A percentile compares a stretch with the other conserved stretches of the same genome.
Conservation (phyloP, 2,113 vertebrate genomes). For the Aspidoscelis tigris region DNA sequence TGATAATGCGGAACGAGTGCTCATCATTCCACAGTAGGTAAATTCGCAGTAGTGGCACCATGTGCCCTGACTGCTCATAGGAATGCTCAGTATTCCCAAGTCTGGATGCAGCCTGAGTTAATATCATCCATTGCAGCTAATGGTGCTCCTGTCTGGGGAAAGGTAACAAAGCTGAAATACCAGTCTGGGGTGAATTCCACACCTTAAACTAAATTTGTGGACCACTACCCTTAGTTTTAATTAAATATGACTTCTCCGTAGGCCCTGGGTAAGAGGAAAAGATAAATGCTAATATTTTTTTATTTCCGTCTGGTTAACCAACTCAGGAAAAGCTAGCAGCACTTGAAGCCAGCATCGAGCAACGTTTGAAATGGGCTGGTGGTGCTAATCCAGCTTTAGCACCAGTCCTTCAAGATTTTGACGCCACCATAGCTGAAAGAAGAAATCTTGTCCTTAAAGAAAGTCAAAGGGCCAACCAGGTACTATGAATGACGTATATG, state of each 20-base stretch:
- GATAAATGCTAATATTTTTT: background rate
- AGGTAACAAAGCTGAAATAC: too few relatives aligned
- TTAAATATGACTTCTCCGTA: background rate
- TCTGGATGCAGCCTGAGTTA: too few relatives aligned
- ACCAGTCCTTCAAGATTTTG: slow-evolving; percentile 97
- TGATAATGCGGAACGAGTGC: too few relatives aligned
- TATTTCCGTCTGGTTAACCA: background rate
- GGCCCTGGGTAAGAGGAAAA: background rate
- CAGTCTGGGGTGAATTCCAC: too few relatives aligned
- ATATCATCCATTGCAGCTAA: too few relatives aligned
- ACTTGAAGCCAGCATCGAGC: slow-evolving; percentile 97
- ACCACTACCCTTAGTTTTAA: background rate
- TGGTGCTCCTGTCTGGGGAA: too few relatives aligned
- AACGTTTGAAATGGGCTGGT: slow-evolving; percentile 97
- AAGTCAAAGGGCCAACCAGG: slow-evolving; percentile 93
- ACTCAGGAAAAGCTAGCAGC: slow-evolving; percentile 91
- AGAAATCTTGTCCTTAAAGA: slow-evolving; percentile 91
- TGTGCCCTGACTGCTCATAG: too few relatives aligned
- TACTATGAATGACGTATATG: slow-evolving; percentile 32
- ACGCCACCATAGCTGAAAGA: slow-evolving; percentile 93
- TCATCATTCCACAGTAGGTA: too few relatives aligned
- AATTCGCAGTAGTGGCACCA: too few relatives aligned
- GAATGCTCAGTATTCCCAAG: too few relatives aligned
- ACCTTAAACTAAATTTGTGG: background rate
- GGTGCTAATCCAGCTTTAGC: slow-evolving; percentile 95